Percentiles rank a stretch among this genome's conserved stretches.
phyloP scores from a whole-genome alignment of 2,888 invertebrate species.

The Drosophila lacicola region DNA sequence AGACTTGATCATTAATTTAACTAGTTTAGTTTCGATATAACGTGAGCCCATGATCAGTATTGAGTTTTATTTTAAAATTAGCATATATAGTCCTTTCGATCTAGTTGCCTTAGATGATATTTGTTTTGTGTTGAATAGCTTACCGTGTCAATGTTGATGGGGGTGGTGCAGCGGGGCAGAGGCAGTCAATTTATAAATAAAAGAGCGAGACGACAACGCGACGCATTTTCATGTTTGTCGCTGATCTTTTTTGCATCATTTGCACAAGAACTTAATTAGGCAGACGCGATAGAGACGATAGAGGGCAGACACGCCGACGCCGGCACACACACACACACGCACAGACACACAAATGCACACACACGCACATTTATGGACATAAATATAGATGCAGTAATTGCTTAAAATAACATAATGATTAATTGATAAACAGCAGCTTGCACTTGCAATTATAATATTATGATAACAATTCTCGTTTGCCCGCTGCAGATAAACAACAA shows the following conservation, averaged over 20 bases:
- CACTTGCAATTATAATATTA: slow-evolving; percentile 55
- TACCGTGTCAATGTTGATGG: slow-evolving; percentile 40
- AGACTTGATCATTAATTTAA: no score
- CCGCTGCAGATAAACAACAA: slow-evolving; percentile 48
- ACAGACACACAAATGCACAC: slow-evolving; percentile 14
- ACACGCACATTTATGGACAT: slow-evolving; percentile 2
- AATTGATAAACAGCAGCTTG: slow-evolving; percentile 35
- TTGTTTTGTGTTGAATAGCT: slow-evolving; percentile 33
- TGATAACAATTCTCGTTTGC: slow-evolving; percentile 42
- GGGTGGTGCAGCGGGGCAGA: slow-evolving; percentile 9
- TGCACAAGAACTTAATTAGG: slow-evolving; percentile 64
- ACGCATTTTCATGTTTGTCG: slow-evolving; percentile 47
- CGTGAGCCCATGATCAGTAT: no score
- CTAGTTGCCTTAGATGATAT: not conserved
- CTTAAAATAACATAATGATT: slow-evolving; percentile 46
- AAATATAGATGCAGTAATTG: slow-evolving; percentile 31
- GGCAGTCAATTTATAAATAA: slow-evolving; percentile 66
- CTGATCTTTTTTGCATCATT: slow-evolving; percentile 52
- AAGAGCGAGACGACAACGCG: slow-evolving; percentile 44
- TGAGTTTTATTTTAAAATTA: not conserved
- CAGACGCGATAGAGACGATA: slow-evolving; percentile 35
- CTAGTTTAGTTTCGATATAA: no score
- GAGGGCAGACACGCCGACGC: slow-evolving; percentile 53
- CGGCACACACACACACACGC: slow-evolving; percentile 39
- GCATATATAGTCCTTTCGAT: not conserved